These are phyloP conservation scores for Cyclargus thomasi DNA, from an alignment of 1,140 invertebrate genomes.

Conservation along the genomic window DNA sequence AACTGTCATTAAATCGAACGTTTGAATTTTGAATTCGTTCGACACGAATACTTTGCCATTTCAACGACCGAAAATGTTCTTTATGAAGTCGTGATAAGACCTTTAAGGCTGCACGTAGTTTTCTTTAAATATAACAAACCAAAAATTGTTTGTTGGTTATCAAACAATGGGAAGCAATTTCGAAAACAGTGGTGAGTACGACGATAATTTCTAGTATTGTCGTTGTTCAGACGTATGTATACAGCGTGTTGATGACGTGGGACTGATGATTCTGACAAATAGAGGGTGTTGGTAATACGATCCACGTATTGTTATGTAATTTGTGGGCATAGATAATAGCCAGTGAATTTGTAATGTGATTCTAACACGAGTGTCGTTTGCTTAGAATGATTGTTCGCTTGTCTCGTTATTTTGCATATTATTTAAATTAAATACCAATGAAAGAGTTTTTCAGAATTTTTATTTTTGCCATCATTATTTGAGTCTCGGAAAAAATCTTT, in stretches of 20 bases:
- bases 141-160: constrained; percentile 42
- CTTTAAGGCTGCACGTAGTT: neutral
- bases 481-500: too few relatives aligned
- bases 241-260: constrained; percentile 36
- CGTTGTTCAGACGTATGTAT: constrained; percentile 34
- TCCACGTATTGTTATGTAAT: constrained; percentile 1
- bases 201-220: constrained; percentile 57
- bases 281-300: constrained; percentile 25
- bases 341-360: constrained; percentile 26
- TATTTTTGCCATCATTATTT: too few relatives aligned
- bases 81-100: constrained; percentile 29
- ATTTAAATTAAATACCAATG: neutral
- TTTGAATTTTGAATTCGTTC: constrained; percentile 53
- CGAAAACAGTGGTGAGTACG: constrained; percentile 32
- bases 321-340: constrained; percentile 8
- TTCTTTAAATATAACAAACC: constrained; percentile 36
- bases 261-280: constrained; percentile 29
- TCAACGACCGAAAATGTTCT: constrained; percentile 19
- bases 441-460: too few relatives aligned
- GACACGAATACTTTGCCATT: constrained; percentile 15
- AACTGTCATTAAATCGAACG: constrained; percentile 57
- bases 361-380: constrained; percentile 13
- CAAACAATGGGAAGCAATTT: constrained; percentile 45
- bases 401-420: constrained; percentile 5
- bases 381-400: too few relatives aligned